Percentiles rank a stretch among this genome's conserved stretches.
Evolutionary conservation across 2,113 vertebrate species (phyloP).

Genomic region (Hymenochirus boettgeri): DNA sequence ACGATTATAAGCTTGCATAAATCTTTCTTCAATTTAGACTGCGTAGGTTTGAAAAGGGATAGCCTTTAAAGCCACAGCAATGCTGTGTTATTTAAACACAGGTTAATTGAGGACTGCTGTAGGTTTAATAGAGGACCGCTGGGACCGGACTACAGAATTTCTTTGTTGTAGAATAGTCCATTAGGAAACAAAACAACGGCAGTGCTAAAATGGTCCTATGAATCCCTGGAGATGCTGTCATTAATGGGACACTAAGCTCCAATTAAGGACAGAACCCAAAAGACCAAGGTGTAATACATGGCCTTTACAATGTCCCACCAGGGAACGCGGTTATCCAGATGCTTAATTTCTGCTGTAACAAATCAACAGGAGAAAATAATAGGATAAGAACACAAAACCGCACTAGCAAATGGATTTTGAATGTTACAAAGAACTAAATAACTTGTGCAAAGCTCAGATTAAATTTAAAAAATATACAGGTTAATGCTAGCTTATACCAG

Average conservation of each 20-base stretch:
- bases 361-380: background rate
- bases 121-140: constrained; percentile 52
- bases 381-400: background rate
- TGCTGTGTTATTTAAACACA: constrained; percentile 45
- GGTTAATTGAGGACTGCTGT: constrained; percentile 64
- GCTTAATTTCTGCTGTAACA: constrained; percentile 40
- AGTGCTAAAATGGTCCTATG: constrained; percentile 66
- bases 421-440: no score
- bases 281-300: constrained; percentile 63
- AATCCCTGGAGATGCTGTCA: constrained; percentile 59
- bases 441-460: no score
- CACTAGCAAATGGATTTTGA: no score
- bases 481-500: no score
- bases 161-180: constrained; percentile 56
- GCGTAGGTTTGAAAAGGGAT: constrained; percentile 48
- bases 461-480: no score
- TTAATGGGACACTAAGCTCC: constrained; percentile 83
- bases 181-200: constrained; percentile 61
- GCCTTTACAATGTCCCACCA: constrained; percentile 55
- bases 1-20: constrained; percentile 9
- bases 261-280: constrained; percentile 78
- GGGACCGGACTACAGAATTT: constrained; percentile 53
- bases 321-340: constrained; percentile 60
- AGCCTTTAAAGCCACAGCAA: constrained; percentile 46
- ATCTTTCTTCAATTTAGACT: constrained; percentile 44